phyloP scores from a whole-genome alignment of 2,113 vertebrate genomes.

The Chaenocephalus aceratus region DNA sequence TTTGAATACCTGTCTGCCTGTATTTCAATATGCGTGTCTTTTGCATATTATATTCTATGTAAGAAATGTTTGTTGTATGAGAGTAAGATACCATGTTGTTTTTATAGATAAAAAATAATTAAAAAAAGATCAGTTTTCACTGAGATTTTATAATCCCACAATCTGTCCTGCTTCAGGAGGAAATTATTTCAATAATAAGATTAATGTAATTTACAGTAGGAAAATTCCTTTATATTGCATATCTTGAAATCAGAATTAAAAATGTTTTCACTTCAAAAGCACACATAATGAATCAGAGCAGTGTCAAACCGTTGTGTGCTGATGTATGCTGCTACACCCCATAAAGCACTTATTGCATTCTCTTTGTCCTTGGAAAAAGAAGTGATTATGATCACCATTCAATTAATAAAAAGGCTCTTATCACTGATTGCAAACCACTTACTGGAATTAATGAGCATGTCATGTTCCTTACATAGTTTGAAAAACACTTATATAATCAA shows the following conservation, averaged over 20 bases:
- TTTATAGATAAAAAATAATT: too few relatives aligned
- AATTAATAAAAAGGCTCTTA: neutral
- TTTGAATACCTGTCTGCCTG: too few relatives aligned
- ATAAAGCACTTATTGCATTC: neutral
- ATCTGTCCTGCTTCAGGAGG: neutral
- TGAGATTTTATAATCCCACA: neutral
- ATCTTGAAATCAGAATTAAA: neutral
- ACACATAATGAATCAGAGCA: neutral
- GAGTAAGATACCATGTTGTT: neutral
- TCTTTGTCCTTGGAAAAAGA: slow-evolving; percentile 4
- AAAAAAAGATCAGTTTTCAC: neutral
- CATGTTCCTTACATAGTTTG: neutral
- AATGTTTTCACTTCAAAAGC: neutral
- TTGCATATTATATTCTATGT: neutral
- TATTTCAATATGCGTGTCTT: neutral
- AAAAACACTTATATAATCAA: neutral
- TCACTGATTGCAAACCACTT: slow-evolving; percentile 17
- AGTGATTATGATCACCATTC: slow-evolving; percentile 13
- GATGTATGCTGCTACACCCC: neutral
- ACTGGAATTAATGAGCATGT: neutral
- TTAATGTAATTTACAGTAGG: neutral
- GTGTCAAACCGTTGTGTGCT: neutral
- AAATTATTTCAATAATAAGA: too few relatives aligned
- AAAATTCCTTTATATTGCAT: neutral
- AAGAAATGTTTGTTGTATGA: neutral